These are phyloP conservation scores for Agonopterix alstromeriana DNA, from an alignment of 2,888 invertebrate genomes.

Conservation along the genomic window DNA sequence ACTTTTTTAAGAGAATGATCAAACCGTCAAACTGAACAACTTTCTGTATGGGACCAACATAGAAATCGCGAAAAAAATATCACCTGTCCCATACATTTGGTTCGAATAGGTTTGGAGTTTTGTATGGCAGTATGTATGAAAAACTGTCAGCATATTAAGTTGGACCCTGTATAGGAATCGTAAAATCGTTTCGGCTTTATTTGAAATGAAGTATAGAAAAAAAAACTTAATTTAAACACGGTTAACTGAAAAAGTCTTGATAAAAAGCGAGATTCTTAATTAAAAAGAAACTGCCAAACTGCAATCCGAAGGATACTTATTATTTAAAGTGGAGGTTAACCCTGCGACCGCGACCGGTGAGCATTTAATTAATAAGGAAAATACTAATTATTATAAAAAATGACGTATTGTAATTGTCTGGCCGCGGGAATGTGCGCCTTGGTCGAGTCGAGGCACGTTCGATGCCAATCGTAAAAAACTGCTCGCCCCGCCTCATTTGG, in stretches of 20 bases:
- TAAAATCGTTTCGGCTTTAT: no score
- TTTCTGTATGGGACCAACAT: no score
- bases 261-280: not conserved
- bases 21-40: no score
- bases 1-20: no score
- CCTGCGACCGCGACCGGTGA: slow-evolving; percentile 14
- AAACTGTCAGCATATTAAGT: no score
- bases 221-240: no score
- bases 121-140: no score
- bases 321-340: slow-evolving; percentile 10
- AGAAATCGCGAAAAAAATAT: no score
- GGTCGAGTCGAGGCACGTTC: slow-evolving; percentile 32
- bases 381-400: slow-evolving; percentile 53
- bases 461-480: slow-evolving; percentile 56
- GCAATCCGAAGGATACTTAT: slow-evolving; percentile 3
- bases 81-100: no score
- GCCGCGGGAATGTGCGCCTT: slow-evolving; percentile 18
- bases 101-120: no score
- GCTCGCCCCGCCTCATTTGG: slow-evolving; percentile 31
- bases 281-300: slow-evolving; percentile 1
- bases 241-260: not conserved
- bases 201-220: no score
- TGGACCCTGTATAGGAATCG: no score
- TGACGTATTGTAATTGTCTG: slow-evolving; percentile 45
- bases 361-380: slow-evolving; percentile 54